phyloP scores from a whole-genome alignment of 1,140 invertebrate genomes.

The Ceratitis capitata region DNA sequence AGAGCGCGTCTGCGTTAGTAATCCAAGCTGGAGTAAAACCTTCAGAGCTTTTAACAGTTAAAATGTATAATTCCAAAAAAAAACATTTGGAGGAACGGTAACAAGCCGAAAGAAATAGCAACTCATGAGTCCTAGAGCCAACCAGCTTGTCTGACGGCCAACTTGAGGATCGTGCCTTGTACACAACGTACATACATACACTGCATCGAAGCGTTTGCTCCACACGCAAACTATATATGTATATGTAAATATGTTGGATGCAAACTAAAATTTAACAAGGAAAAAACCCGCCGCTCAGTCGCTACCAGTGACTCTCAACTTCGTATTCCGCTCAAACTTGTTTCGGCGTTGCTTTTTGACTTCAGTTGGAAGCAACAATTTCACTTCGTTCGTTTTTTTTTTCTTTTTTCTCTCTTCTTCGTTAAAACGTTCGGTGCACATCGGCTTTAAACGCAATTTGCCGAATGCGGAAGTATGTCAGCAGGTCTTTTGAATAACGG shows the following conservation, averaged over 20 bases:
- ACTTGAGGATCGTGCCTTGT: not conserved
- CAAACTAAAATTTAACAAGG: no score
- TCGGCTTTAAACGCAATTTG: not conserved
- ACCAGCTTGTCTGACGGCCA: not conserved
- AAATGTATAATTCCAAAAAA: no score
- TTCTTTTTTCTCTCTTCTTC: no score
- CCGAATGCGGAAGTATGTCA: slow-evolving; percentile 65
- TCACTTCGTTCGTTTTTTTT: not conserved
- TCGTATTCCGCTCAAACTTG: not conserved
- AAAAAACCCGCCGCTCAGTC: not conserved
- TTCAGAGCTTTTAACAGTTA: no score
- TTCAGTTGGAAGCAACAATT: not conserved
- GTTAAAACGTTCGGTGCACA: not conserved
- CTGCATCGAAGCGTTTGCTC: not conserved
- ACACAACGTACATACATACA: not conserved
- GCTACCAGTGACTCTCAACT: not conserved
- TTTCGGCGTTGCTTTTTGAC: not conserved
- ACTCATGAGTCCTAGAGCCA: no score
- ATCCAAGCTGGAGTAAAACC: no score
- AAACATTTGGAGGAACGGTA: no score
- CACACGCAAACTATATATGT: not conserved
- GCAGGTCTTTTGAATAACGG: slow-evolving; percentile 65
- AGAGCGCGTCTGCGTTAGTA: no score
- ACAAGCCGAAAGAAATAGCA: no score
- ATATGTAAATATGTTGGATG: not conserved